phyloP scores from a whole-genome alignment of 2,888 invertebrate genomes.

The Lamellibrachia satsuma region DNA sequence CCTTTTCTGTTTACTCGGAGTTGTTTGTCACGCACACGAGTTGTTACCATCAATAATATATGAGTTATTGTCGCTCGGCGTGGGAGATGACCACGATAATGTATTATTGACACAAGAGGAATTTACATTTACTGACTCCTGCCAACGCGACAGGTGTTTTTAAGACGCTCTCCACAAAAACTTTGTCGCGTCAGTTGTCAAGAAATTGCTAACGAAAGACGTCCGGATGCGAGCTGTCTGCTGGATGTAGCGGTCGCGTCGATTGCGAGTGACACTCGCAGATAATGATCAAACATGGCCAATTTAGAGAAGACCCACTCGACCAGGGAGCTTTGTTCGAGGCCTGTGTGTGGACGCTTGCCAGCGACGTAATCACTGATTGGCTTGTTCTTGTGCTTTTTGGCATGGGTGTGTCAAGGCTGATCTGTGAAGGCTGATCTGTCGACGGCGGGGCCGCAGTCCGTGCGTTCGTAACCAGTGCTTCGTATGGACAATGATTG shows the following conservation, averaged over 20 bases:
- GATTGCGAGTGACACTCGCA: not conserved
- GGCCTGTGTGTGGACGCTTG: not conserved
- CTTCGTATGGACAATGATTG: no score
- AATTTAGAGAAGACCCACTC: not conserved
- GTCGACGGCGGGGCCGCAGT: not conserved
- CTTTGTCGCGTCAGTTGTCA: not conserved
- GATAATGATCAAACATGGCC: not conserved
- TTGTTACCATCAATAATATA: no score
- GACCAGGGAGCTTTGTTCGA: not conserved
- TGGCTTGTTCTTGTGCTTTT: not conserved
- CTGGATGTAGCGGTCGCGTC: not conserved
- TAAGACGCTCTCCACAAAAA: not conserved
- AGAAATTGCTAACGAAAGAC: conserved; percentile 3
- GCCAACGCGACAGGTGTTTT: not conserved
- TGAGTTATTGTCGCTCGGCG: no score
- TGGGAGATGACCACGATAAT: no score
- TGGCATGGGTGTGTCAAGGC: not conserved
- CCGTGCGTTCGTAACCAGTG: no score
- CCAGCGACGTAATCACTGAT: not conserved
- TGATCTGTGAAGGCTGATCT: not conserved
- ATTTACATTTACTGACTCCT: not conserved
- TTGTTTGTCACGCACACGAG: no score
- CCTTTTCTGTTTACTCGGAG: no score
- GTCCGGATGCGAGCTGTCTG: not conserved
- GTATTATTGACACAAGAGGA: no score